Base-by-base conservation (phyloP, 2,888 invertebrate species). In the Noctua comes region DNA sequence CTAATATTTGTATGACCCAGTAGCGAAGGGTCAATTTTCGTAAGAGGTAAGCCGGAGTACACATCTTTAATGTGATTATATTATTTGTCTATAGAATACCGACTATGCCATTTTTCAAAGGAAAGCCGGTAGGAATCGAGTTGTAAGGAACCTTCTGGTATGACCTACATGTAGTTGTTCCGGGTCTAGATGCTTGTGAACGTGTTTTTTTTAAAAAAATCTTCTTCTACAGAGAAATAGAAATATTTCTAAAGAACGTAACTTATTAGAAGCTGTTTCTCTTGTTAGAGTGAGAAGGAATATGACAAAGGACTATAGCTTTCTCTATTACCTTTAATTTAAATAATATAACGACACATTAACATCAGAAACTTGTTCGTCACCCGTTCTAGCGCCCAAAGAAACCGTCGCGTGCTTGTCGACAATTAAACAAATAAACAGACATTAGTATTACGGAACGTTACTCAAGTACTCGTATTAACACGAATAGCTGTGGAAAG, bases 351-450 rank as follows among this genome's bases (percentile, higher is more conserved):
- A 51, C 21, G 54, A 46, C 40, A 62, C 11, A 76, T 40, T 27
- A 24, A 74, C 65, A 72, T 24, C 11, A 69, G 2, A 73, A 68
- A 75, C 36, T 69, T 69, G 59, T 62, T 59, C 36, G 36, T 74
- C 24, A 40, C 40, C 27, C 27, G 57, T 73, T 43, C 27, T 48
- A 27, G 10, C 31, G 18, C 24, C 7, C 57, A 65, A 75, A 65
- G 66, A 70, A 40, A 54, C 8, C 40, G 54, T 86, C 11, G 86
- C 86, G 86, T 86, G 86, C 31, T 43, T 6, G 21, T 7, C 13
- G 51, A 62, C 75, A 86, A 86, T 86, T 86, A 86, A 77, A 80
- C 83, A 64, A 54, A 73, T 70, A 79, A 83, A 86, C 78, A 73
- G 18, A 77, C 75, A 68, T 79, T 79, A 86, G 62, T 65, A 54